Conservation (phyloP, 1,140 invertebrate species). For the Propsilocerus akamusi region DNA sequence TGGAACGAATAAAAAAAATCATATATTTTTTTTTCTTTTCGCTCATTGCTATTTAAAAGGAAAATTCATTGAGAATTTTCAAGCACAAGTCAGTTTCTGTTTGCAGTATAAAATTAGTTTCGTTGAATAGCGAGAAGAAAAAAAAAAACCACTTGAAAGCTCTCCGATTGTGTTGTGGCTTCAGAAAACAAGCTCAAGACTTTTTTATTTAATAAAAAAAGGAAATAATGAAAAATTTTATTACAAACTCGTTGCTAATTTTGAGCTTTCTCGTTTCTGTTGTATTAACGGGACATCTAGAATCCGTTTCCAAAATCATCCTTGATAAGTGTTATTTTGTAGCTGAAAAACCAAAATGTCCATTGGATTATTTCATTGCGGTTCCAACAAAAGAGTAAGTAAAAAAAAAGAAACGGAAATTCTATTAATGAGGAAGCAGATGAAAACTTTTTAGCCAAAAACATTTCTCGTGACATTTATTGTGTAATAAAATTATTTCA, state of each 20-base stretch:
- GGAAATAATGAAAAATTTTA: constrained; percentile 1
- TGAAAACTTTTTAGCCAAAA: not conserved
- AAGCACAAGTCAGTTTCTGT: not conserved
- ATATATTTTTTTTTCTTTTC: not conserved
- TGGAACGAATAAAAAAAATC: not conserved
- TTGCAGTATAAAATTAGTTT: too few species aligned
- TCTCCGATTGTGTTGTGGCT: not conserved
- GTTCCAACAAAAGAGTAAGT: not conserved
- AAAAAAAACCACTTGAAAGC: not conserved
- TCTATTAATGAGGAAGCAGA: too few species aligned
- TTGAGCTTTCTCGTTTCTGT: not conserved
- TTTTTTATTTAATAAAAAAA: not conserved
- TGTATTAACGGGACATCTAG: not conserved
- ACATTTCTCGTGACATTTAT: not conserved
- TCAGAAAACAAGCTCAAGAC: not conserved
- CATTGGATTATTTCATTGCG: not conserved
- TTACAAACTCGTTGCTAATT: not conserved
- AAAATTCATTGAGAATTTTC: not conserved
- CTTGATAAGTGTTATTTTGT: not conserved
- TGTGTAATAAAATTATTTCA: not conserved
- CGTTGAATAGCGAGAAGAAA: not conserved
- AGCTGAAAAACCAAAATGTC: not conserved
- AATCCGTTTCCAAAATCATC: not conserved
- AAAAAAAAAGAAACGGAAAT: not conserved
- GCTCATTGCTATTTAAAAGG: not conserved